Base-by-base conservation (phyloP, 2,113 vertebrate genomes). In the Siniperca knerii region DNA sequence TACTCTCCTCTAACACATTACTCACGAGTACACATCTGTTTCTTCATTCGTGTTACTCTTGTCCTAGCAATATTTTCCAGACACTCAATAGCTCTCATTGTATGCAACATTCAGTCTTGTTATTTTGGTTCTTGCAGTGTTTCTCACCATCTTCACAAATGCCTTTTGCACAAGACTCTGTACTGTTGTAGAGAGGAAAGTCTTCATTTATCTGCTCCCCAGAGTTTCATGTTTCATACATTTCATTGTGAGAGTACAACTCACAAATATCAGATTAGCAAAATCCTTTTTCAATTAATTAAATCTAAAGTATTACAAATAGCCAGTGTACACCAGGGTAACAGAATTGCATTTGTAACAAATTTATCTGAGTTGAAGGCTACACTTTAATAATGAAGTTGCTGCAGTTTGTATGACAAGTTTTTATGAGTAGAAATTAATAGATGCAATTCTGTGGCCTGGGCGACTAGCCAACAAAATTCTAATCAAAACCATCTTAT, bases 351-450 rank as follows among this genome's bases (percentile, higher is more conserved):
- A 55, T 75, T 44, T 48, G 58, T 18, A 76, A 29, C 68, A 44
- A 23, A 80, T 79, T 2, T 16, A 57, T 71, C 65, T 55, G 25
- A 65, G 16, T 21, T 79, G 54, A 82, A 64, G 33, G 52, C 61
- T 40, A 23, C 35, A 70, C 37, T 62, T 74, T 52, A 35, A 68
- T 80, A 79, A 87, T 82, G 20, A 80, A 74, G 54, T 64, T 72
- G 25, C 33, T 74, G 25, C 66, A 46, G 46, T 66, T 75, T 71
- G 48, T 55, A 37, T 8, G 13, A 50, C 6, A 6, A 15, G 29
- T 42, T 76, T 78, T 73, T 42, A 40, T 10, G 52, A 65, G 25
- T 15, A 65, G 20, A 68, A 57, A 67, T 73, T n/a, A 76, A 82
- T 61, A 64, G 57, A 75, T 33, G 10, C 3, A 10, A 40, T 74